Conservation (phyloP, 1,140 invertebrate species). For the Diorhabda carinulata region DNA sequence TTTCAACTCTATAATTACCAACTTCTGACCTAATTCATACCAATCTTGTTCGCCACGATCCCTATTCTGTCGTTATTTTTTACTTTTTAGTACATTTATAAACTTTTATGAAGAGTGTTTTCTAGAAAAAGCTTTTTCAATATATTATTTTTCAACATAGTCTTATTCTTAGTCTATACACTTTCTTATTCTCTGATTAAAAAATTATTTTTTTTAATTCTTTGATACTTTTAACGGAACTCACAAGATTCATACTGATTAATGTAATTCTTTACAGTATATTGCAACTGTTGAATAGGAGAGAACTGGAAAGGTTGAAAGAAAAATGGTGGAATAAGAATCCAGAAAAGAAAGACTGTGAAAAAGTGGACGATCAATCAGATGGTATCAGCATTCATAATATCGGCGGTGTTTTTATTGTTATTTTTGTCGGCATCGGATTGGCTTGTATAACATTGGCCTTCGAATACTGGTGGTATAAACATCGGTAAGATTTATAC, state of each 20-base stretch:
- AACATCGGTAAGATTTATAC: constrained; percentile 55
- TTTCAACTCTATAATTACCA: too few species aligned
- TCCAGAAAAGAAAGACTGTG: constrained; percentile 71
- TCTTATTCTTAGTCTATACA: too few species aligned
- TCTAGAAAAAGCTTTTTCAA: too few species aligned
- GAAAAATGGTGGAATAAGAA: constrained; percentile 95
- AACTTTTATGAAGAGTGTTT: too few species aligned
- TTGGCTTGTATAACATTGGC: constrained; percentile 87
- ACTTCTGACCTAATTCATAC: too few species aligned
- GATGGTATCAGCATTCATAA: constrained; percentile 97
- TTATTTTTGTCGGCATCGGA: constrained; percentile 90
- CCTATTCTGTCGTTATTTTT: too few species aligned
- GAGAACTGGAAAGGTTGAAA: constrained; percentile 88
- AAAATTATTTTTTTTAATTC: too few species aligned
- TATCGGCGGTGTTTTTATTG: constrained; percentile 96
- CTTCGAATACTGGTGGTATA: constrained; percentile 94
- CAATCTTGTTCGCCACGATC: too few species aligned
- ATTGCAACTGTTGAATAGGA: constrained; percentile 85
- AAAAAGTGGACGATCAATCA: constrained; percentile 84
- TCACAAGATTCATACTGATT: neutral
- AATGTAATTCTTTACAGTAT: constrained; percentile 61
- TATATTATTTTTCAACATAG: too few species aligned
- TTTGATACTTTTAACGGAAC: too few species aligned
- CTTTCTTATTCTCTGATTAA: too few species aligned
- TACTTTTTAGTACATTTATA: too few species aligned